Evolutionary conservation across 2,888 invertebrate species (phyloP).

Genomic region (Linnaemya tessellans): DNA sequence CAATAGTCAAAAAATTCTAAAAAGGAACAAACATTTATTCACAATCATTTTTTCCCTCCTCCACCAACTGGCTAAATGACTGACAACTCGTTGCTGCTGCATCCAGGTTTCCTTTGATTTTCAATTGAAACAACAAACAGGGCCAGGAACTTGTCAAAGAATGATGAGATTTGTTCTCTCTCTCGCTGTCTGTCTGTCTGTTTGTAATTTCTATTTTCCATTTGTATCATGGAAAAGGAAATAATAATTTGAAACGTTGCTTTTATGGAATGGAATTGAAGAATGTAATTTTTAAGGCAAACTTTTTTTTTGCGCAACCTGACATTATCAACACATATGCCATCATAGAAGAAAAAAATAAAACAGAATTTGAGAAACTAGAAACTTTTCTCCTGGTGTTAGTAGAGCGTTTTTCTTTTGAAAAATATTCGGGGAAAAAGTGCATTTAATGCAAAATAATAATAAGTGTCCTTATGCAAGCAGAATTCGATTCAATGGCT

Average conservation of each 20-base stretch:
- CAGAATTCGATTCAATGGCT: conserved; percentile 4
- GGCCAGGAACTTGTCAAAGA: conserved; percentile 44
- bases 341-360: neutral
- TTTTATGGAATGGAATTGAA: conserved; percentile 25
- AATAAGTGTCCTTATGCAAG: conserved; percentile 51
- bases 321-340: conserved; percentile 60
- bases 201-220: conserved; percentile 50
- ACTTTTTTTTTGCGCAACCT: conserved; percentile 8
- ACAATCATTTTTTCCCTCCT: conserved; percentile 15
- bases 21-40: conserved; percentile 26
- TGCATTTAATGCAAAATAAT: conserved; percentile 67
- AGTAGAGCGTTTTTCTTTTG: conserved; percentile 41
- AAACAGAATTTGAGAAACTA: conserved; percentile 14
- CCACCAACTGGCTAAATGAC: conserved; percentile 1
- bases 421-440: conserved; percentile 31
- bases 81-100: conserved; percentile 15
- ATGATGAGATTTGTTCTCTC: conserved; percentile 35
- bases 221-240: conserved; percentile 32
- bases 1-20: conserved; percentile 65
- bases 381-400: conserved; percentile 35
- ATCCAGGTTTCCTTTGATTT: conserved; percentile 50
- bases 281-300: conserved; percentile 16
- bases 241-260: conserved; percentile 9
- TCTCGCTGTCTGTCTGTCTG: conserved; percentile 9
- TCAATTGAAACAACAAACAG: conserved; percentile 44